Percentiles rank a stretch among this genome's conserved stretches.
Conservation (phyloP, 2,113 vertebrate genomes). For the Mixornis gularis region DNA sequence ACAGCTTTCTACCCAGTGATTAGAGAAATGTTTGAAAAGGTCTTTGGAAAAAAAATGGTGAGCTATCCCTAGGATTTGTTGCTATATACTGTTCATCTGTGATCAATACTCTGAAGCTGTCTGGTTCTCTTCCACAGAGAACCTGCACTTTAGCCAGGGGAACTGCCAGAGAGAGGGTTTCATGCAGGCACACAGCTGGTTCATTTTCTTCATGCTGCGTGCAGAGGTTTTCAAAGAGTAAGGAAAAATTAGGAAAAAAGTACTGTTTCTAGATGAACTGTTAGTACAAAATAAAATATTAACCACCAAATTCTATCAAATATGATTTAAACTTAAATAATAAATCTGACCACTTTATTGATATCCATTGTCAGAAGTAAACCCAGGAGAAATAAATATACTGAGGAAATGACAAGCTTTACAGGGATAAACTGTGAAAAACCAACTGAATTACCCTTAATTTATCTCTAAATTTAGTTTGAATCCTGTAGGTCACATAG, state of each 20-base stretch:
- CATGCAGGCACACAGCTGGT: neutral
- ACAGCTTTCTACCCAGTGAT: slow-evolving; percentile 59
- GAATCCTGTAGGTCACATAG: neutral
- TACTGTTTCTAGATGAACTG: neutral
- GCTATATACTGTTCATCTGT: slow-evolving; percentile 29
- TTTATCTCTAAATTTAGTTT: neutral
- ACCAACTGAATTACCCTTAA: neutral
- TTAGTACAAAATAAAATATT: neutral
- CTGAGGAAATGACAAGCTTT: neutral
- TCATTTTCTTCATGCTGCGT: neutral
- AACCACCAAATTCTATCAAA: neutral
- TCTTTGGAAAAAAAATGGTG: slow-evolving; percentile 56
- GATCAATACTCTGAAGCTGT: slow-evolving; percentile 50
- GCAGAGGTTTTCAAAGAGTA: neutral
- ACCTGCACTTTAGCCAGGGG: neutral
- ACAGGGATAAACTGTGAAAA: neutral
- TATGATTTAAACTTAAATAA: neutral
- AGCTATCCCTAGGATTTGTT: slow-evolving; percentile 63
- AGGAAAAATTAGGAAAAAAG: neutral
- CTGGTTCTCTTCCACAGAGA: slow-evolving; percentile 32
- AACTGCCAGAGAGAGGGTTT: neutral
- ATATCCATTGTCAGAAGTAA: neutral
- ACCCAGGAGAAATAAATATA: neutral
- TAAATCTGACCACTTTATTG: neutral
- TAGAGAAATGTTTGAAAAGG: slow-evolving; percentile 71